Evolutionary conservation across 2,888 invertebrate species (phyloP), one percentile per base, ranked within the genome.

Genomic region (Hyposoter dolosus): DNA sequence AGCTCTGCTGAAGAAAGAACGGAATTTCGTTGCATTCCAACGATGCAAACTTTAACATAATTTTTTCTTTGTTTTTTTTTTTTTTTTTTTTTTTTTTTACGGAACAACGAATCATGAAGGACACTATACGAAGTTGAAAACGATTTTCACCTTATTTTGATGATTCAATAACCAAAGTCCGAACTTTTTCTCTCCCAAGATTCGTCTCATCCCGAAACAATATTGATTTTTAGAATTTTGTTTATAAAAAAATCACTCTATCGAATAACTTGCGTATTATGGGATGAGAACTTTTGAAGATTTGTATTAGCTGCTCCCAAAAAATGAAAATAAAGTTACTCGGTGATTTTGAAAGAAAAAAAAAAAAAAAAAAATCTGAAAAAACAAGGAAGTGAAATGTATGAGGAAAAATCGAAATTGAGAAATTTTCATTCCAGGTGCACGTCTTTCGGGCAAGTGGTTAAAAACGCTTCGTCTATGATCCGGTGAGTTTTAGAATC

Each of bases 401-500:
- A n/a, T 47, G 47, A 12, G 71, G n/a, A 53, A 71, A 71, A 32
- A 15, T n/a, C 10, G 19, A 35, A 17, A 47, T 35, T 12, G 23
- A 15, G 7, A 65, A 60, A 72, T 83, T 76, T 63, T 75, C 56
- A 28, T 87, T 88, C 35, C 83, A 88, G 88, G 81, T 87, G 82
- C 60, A 65, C 85, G 72, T 84, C 79, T 85, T 65, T 87, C 45
- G 60, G 71, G 45, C 80, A 76, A 74, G 80, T 82, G 81, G 81
- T 68, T 43, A 65, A 76, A 82, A 88, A 80, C 81, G 83, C 68
- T 82, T 87, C 87, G 89, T 89, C 88, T 89, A 89, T 89, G 89
- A 88, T 89, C 83, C 89, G 88, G 89, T 89, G 79, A 89, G 89
- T 89, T 74, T 84, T 32, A 50, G 72, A 69, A 66, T 15, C 35